Conservation (phyloP, 2,113 vertebrate genomes). For the Elephas maximus region DNA sequence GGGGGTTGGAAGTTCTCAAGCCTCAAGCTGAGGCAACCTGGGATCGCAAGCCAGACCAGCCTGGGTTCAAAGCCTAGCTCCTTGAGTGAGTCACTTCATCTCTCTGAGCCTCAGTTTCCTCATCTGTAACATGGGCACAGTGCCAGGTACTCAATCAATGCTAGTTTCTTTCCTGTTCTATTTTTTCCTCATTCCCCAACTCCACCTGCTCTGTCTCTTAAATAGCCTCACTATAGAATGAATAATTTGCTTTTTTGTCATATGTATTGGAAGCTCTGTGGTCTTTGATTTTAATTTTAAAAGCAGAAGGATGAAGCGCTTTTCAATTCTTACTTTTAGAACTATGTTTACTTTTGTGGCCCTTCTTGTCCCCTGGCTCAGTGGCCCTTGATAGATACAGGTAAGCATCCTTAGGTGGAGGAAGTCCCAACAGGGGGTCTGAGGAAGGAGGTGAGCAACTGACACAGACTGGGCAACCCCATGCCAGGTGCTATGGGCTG, state of each 20-base stretch:
- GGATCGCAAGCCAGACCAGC: background rate
- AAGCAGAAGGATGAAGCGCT: background rate
- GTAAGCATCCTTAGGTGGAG: background rate
- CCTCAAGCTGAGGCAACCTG: background rate
- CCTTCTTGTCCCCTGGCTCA: background rate
- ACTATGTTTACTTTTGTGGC: background rate
- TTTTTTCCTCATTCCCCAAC: background rate
- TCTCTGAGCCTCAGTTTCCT: slow-evolving; percentile 31
- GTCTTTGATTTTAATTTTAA: slow-evolving; percentile 41
- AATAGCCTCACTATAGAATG: background rate
- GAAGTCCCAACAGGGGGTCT: background rate
- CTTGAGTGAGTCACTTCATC: background rate
- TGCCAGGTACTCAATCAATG: background rate
- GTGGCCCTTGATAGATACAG: background rate
- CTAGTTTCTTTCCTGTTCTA: background rate
- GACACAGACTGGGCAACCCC: fast-evolving
- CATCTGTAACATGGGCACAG: background rate
- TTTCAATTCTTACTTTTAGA: background rate
- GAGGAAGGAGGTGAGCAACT: background rate
- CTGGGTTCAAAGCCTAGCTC: background rate
- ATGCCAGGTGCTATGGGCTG: no score
- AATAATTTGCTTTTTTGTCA: background rate
- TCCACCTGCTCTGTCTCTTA: background rate
- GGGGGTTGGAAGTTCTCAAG: background rate
- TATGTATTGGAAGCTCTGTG: background rate